Evolutionary conservation across 2,888 invertebrate species (phyloP).

Genomic region (Cheilosia impressa): DNA sequence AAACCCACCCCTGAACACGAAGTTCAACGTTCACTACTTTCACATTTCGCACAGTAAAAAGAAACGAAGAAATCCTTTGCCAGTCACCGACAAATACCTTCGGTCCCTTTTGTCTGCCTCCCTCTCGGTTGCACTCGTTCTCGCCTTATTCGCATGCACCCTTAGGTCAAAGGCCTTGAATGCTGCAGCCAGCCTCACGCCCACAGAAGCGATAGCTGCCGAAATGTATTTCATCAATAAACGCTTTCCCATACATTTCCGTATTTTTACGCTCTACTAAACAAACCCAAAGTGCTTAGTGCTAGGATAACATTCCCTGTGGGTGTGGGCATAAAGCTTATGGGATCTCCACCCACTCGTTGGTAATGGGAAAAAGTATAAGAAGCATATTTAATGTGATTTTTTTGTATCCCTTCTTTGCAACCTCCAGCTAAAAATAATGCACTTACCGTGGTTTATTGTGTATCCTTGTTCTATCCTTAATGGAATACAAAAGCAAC

Average conservation of each 20-base stretch:
- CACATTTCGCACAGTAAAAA: slow-evolving; percentile 1
- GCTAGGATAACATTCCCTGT: too few species aligned
- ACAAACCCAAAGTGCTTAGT: too few species aligned
- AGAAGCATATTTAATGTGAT: slow-evolving; percentile 64
- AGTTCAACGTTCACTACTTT: slow-evolving; percentile 63
- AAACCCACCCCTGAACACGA: slow-evolving; percentile 25
- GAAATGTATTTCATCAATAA: slow-evolving; percentile 49
- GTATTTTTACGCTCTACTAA: slow-evolving; percentile 20
- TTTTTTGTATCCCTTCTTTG: slow-evolving; percentile 9
- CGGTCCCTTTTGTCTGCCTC: slow-evolving; percentile 49
- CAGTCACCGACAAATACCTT: slow-evolving; percentile 53
- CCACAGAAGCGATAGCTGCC: slow-evolving; percentile 31
- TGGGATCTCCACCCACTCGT: background rate
- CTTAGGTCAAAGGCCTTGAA: slow-evolving; percentile 67
- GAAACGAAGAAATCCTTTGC: slow-evolving; percentile 53
- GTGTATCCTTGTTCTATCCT: slow-evolving; percentile 71
- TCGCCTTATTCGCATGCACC: slow-evolving; percentile 17
- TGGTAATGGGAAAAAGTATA: slow-evolving; percentile 43
- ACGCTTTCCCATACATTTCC: slow-evolving; percentile 48
- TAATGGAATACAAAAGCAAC: slow-evolving; percentile 62
- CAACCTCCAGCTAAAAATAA: slow-evolving; percentile 59
- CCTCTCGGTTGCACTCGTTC: slow-evolving; percentile 15
- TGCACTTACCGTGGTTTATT: slow-evolving; percentile 73
- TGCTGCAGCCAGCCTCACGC: slow-evolving; percentile 12
- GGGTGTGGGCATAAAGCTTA: background rate